These are phyloP conservation scores for Glaucomys volans DNA, from an alignment of 2,113 vertebrate genomes.

Conservation along the genomic window DNA sequence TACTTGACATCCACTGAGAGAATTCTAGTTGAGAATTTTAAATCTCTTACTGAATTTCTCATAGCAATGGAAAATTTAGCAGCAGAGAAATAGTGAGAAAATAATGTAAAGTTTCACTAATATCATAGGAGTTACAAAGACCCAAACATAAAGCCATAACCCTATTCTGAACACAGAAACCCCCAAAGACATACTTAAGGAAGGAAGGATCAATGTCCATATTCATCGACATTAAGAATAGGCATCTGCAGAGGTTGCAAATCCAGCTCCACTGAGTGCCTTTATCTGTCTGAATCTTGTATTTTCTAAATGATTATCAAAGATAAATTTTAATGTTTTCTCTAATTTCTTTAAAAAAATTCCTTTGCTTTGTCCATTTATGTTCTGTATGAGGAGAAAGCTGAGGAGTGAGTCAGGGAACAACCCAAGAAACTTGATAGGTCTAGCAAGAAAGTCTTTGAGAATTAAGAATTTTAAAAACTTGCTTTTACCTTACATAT, in stretches of 20 bases:
- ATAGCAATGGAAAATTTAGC: neutral
- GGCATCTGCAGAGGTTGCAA: neutral
- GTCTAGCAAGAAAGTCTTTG: neutral
- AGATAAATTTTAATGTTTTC: neutral
- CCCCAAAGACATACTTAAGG: neutral
- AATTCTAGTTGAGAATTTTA: neutral
- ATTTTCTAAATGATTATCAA: neutral
- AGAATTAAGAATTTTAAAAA: neutral
- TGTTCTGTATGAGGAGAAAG: neutral
- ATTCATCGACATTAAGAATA: neutral
- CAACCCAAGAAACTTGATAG: neutral
- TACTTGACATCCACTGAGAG: neutral
- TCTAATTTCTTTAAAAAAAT: neutral
- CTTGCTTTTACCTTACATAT: neutral
- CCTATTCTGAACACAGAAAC: neutral
- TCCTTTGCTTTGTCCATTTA: neutral
- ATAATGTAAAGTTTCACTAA: neutral
- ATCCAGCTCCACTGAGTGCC: neutral
- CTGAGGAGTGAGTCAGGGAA: neutral
- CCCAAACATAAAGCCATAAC: neutral
- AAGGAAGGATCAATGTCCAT: neutral
- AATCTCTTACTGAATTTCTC: constrained; percentile 22
- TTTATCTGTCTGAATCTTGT: neutral
- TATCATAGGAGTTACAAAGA: neutral
- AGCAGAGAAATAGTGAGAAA: neutral